These are phyloP conservation scores for Heliconius sara DNA, from an alignment of 2,888 invertebrate genomes.

Conservation along the genomic window DNA sequence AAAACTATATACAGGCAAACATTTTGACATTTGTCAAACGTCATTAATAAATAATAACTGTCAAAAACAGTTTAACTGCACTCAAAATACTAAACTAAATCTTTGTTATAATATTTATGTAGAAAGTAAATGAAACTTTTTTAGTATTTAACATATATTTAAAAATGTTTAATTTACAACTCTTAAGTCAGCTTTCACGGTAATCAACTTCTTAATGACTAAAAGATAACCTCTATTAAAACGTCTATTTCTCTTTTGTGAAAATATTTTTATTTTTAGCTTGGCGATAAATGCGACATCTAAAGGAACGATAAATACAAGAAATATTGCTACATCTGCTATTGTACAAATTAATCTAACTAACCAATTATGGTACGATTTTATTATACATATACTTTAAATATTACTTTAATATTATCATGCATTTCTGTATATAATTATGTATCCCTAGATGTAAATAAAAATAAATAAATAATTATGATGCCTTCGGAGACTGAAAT, in stretches of 20 bases:
- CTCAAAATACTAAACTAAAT: neutral
- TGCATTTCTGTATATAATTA: neutral
- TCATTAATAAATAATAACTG: neutral
- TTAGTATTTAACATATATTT: neutral
- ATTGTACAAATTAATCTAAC: slow-evolving; percentile 71
- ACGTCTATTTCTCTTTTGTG: neutral
- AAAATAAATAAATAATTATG: neutral
- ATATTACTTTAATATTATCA: neutral
- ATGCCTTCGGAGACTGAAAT: too few species aligned
- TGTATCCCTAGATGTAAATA: neutral
- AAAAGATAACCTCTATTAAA: slow-evolving; percentile 33
- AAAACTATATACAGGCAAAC: too few species aligned
- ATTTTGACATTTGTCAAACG: neutral
- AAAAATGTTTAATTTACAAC: slow-evolving; percentile 64
- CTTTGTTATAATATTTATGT: neutral
- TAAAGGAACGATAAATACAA: slow-evolving; percentile 57
- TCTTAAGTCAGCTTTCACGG: slow-evolving; percentile 73
- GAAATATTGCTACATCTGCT: slow-evolving; percentile 62
- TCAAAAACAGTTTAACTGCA: neutral
- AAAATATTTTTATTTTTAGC: slow-evolving; percentile 54
- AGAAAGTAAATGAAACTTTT: neutral
- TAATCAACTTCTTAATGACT: slow-evolving; percentile 43
- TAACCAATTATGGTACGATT: slow-evolving; percentile 72
- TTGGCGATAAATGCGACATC: slow-evolving; percentile 61
- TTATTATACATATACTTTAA: neutral